Base-by-base conservation (phyloP, 2,888 invertebrate genomes). In the Oscheius sp. region DNA sequence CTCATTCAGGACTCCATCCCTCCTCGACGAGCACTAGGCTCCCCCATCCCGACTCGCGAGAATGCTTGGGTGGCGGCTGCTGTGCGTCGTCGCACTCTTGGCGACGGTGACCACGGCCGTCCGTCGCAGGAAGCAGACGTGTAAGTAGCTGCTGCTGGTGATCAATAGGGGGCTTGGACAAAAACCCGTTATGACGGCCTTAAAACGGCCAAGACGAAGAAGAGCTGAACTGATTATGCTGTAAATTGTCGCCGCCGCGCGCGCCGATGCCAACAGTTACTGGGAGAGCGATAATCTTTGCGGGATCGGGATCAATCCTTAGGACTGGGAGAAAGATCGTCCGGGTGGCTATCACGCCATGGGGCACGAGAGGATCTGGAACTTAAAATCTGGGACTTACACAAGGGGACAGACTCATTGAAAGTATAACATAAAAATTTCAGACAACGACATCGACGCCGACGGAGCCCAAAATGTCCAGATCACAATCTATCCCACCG, bases 401-500 rank as follows among this genome's bases (percentile, higher is more conserved):
- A 21, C 21, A 21, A 21, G 21, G 21, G 37, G 60, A 13, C 60
- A 48, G 21, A 42, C 7, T 42, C 42, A 42, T 42, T 42, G 42
- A 42, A 42, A 1, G 10, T 9, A 60, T 4, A 11, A 63, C 29
- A 47, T 21, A 63, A n/a, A 10, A 42, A 42, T 73, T 76, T 72
- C 79, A 82, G 82, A 80, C 68, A 78, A 82, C 68, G 80, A 82
- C 76, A 76, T 82, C 63, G 80, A 82, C 59, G 60, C 74, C 29
- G 76, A 76, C 68, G 79, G 77, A 53, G 78, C 79, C 9, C 62
- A 75, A 32, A 59, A 88, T 72, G 81, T 88, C 50, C 87, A 87
- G 62, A 87, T 88, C 74, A 87, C 87, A 50, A 84, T 89, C 50
- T 86, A 86, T 75, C 89, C 89, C 51, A 79, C 81, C n/a, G 84